Percentiles rank a stretch among this genome's conserved stretches.
Conservation (phyloP, 2,113 vertebrate genomes). For the Lepus europaeus region DNA sequence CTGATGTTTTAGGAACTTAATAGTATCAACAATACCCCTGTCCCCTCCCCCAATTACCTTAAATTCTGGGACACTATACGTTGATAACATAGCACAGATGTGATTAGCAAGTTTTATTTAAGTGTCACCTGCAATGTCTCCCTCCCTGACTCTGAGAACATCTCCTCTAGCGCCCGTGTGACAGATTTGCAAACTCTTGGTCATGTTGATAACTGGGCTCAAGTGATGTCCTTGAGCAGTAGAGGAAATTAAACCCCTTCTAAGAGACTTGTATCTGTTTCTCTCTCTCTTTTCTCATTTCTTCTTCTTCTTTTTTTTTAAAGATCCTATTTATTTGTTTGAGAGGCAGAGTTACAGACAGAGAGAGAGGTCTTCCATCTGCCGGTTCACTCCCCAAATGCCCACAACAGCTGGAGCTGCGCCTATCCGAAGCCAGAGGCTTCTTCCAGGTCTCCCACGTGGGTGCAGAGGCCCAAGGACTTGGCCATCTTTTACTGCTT, state of each 20-base stretch:
- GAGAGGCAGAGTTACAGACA: too few species aligned
- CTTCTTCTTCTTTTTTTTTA: neutral
- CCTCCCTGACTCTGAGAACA: neutral
- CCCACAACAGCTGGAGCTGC: too few species aligned
- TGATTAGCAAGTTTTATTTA: neutral
- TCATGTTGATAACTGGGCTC: slow-evolving; percentile 20
- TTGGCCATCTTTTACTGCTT: too few species aligned
- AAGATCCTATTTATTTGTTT: too few species aligned
- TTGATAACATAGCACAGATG: neutral
- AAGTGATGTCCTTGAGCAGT: neutral
- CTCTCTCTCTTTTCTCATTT: neutral
- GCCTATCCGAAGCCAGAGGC: too few species aligned
- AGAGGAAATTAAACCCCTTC: neutral
- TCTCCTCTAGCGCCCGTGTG: neutral
- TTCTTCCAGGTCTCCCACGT: too few species aligned
- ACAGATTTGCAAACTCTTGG: slow-evolving; percentile 13
- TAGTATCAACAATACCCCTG: neutral
- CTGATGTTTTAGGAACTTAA: neutral
- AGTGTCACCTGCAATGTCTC: neutral
- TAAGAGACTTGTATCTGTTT: neutral
- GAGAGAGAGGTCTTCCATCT: too few species aligned
- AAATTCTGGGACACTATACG: neutral
- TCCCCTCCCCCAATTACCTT: neutral
- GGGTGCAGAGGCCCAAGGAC: too few species aligned
- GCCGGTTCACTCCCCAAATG: too few species aligned